Conservation (phyloP, 2,113 vertebrate genomes). For the Oryzias curvinotus region DNA sequence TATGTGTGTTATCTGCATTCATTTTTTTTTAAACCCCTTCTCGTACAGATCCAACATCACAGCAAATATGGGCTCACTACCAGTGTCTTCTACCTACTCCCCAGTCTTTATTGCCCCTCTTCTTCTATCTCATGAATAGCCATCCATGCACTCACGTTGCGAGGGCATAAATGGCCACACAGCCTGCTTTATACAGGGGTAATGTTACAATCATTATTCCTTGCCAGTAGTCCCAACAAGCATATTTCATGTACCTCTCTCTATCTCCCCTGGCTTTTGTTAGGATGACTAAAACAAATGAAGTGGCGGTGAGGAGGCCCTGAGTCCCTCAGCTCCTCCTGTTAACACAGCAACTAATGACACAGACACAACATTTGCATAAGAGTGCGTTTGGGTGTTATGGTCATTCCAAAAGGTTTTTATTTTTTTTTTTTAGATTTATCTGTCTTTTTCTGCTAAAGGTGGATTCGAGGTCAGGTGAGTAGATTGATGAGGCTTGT, state of each 20-base stretch:
- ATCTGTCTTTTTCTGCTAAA: slow-evolving; percentile 39
- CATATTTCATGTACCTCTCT: slow-evolving; percentile 75
- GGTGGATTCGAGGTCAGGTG: slow-evolving; percentile 40
- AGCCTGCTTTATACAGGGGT: slow-evolving; percentile 72
- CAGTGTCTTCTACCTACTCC: slow-evolving; percentile 52
- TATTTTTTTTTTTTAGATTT: slow-evolving; percentile 20
- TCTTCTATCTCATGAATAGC: slow-evolving; percentile 70
- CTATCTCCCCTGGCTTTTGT: slow-evolving; percentile 74
- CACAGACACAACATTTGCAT: slow-evolving; percentile 72
- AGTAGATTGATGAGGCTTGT: slow-evolving; percentile 27
- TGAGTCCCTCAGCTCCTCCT: slow-evolving; percentile 59
- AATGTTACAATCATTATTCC: slow-evolving; percentile 77
- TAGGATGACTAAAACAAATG: slow-evolving; percentile 76
- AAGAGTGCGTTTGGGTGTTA: slow-evolving; percentile 64
- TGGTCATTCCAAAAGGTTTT: slow-evolving; percentile 58
- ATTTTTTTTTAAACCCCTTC: not conserved
- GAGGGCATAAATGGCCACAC: slow-evolving; percentile 77
- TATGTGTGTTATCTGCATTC: not conserved
- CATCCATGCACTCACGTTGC: slow-evolving; percentile 68
- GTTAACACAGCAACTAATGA: slow-evolving; percentile 75
- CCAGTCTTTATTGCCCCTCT: slow-evolving; percentile 60
- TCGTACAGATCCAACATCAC: slow-evolving; percentile 34
- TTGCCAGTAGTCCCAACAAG: slow-evolving; percentile 73
- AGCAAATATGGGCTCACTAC: slow-evolving; percentile 40
- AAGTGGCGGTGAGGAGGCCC: slow-evolving; percentile 70